Percentiles rank a stretch among this genome's conserved stretches.
Evolutionary conservation across 1,140 invertebrate species (phyloP).

Genomic region (Trichonephila inaurata): DNA sequence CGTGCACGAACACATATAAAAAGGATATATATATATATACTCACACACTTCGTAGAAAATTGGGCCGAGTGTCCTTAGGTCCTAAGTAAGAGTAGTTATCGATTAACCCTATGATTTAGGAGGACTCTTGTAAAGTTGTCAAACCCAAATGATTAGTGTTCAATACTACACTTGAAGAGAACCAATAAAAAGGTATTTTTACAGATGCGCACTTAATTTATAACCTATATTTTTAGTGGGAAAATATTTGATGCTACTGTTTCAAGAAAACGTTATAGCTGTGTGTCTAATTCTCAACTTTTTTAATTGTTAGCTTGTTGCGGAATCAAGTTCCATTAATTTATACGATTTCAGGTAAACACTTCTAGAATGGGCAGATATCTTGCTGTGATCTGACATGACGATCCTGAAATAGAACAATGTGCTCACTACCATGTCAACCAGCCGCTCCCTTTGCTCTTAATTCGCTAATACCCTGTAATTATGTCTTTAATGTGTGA

Average conservation of each 20-base stretch:
- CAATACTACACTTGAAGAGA: not conserved
- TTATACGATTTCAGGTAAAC: not conserved
- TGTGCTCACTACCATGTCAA: not conserved
- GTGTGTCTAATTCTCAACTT: not conserved
- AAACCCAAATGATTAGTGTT: not conserved
- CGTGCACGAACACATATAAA: not conserved
- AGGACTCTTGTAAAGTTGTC: slow-evolving; percentile 42
- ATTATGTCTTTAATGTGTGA: not conserved
- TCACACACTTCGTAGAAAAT: not conserved
- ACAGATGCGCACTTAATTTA: not conserved
- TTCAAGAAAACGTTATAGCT: not conserved
- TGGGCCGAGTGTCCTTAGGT: not conserved
- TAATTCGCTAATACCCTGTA: slow-evolving; percentile 7
- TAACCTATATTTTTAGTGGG: not conserved
- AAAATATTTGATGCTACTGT: not conserved
- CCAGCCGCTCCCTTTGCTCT: not conserved
- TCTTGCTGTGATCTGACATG: not conserved
- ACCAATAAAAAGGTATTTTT: slow-evolving; percentile 30
- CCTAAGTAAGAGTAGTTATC: slow-evolving; percentile 21
- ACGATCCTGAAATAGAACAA: not conserved
- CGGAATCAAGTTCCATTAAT: not conserved
- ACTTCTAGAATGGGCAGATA: not conserved
- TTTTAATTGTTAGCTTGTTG: not conserved
- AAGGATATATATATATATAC: not conserved
- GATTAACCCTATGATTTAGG: slow-evolving; percentile 22